These are phyloP conservation scores for Greenwoodochromis staneri DNA, from an alignment of 2,113 vertebrate species.

Conservation along the genomic window DNA sequence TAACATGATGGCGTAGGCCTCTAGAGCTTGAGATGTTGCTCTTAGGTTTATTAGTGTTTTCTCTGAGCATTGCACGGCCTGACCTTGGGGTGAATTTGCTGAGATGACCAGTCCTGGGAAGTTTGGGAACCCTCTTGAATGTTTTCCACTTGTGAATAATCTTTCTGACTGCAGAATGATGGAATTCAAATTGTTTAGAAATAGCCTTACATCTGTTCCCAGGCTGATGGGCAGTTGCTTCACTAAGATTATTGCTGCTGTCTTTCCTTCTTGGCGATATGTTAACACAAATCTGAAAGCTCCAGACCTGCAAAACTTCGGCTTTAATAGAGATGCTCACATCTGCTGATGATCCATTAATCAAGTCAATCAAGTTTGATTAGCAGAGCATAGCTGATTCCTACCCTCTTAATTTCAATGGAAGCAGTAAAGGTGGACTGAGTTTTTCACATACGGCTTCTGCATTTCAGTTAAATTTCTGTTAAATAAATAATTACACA, in stretches of 20 bases:
- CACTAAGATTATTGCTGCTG: not conserved
- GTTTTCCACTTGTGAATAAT: not conserved
- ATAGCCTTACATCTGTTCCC: not conserved
- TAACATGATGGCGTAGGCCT: not conserved
- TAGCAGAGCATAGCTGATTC: not conserved
- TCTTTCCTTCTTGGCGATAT: not conserved
- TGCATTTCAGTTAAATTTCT: not conserved
- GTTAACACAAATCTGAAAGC: not conserved
- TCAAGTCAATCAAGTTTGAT: not conserved
- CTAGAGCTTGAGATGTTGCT: not conserved
- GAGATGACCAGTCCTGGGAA: not conserved
- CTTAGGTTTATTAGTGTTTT: not conserved
- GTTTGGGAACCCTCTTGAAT: not conserved
- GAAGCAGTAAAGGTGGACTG: not conserved
- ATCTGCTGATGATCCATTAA: not conserved
- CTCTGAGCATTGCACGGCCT: not conserved
- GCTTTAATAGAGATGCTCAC: not conserved
- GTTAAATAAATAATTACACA: not conserved
- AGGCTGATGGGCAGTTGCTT: not conserved
- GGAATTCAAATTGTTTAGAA: not conserved
- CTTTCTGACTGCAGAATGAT: not conserved
- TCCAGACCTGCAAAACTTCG: not conserved
- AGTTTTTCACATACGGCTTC: not conserved
- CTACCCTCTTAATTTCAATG: not conserved
- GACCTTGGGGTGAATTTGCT: not conserved